Conservation (phyloP, 1,140 invertebrate species). For the Homarus americanus region DNA sequence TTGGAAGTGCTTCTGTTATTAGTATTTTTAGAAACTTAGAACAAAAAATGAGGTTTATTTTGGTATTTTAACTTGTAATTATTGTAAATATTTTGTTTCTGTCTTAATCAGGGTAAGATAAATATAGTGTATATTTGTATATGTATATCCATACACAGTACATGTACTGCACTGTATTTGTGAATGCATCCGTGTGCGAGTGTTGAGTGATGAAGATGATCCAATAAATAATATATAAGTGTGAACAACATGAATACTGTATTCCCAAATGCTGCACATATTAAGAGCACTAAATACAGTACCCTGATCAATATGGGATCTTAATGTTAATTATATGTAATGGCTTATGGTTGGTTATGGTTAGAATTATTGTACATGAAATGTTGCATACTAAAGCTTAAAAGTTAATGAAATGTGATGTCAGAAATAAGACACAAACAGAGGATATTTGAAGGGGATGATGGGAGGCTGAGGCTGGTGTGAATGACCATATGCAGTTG, state of each 20-base stretch:
- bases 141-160: too few species aligned
- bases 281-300: background rate
- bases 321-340: background rate
- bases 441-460: conserved; percentile 7
- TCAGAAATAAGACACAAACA: background rate
- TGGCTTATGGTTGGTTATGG: background rate
- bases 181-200: too few species aligned
- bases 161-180: too few species aligned
- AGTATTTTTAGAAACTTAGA: background rate
- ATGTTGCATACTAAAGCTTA: background rate
- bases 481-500: background rate
- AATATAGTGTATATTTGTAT: too few species aligned
- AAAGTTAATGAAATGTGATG: background rate
- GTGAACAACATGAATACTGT: background rate
- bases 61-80: background rate
- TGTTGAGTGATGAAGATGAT: background rate
- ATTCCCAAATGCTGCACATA: background rate
- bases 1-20: too few species aligned
- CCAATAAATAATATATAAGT: background rate
- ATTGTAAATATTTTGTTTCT: background rate
- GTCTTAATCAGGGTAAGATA: too few species aligned
- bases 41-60: background rate
- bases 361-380: too few species aligned
- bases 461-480: background rate
- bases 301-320: too few species aligned